Conservation (phyloP, 2,888 invertebrate species). For the Tortricodes alternella region DNA sequence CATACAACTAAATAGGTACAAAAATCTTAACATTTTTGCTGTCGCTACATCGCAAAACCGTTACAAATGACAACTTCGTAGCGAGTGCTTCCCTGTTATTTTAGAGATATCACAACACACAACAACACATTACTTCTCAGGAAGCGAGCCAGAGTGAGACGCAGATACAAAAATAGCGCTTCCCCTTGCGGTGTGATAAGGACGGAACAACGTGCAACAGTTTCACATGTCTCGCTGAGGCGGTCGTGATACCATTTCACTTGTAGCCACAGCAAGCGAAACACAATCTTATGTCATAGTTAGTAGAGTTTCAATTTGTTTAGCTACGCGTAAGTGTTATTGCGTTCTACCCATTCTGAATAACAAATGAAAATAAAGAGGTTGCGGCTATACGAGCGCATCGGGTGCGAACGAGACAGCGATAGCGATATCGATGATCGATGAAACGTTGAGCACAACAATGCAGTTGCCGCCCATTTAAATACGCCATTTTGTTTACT, state of each 20-base stretch:
- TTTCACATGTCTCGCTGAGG: slow-evolving; percentile 60
- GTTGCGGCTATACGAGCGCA: slow-evolving; percentile 37
- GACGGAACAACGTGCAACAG: slow-evolving; percentile 70
- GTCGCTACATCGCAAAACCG: slow-evolving; percentile 68
- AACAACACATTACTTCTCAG: slow-evolving; percentile 82
- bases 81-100: slow-evolving; percentile 83
- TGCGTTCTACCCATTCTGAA: slow-evolving; percentile 49
- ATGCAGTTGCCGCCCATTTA: slow-evolving; percentile 81
- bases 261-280: slow-evolving; percentile 29
- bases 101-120: slow-evolving; percentile 83
- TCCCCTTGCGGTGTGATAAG: slow-evolving; percentile 50
- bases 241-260: slow-evolving; percentile 45
- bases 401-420: slow-evolving; percentile 63
- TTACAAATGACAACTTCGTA: slow-evolving; percentile 83
- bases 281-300: slow-evolving; percentile 34
- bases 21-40: slow-evolving; percentile 48
- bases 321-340: slow-evolving; percentile 37
- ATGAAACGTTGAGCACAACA: slow-evolving; percentile 42
- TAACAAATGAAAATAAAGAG: slow-evolving; percentile 68
- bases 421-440: slow-evolving; percentile 38
- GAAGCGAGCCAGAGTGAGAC: slow-evolving; percentile 66
- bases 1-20: too few relatives aligned
- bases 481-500: slow-evolving; percentile 82
- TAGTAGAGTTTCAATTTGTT: slow-evolving; percentile 39
- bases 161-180: slow-evolving; percentile 64